phyloP scores from a whole-genome alignment of 2,888 invertebrate genomes.

The Acronicta psi region DNA sequence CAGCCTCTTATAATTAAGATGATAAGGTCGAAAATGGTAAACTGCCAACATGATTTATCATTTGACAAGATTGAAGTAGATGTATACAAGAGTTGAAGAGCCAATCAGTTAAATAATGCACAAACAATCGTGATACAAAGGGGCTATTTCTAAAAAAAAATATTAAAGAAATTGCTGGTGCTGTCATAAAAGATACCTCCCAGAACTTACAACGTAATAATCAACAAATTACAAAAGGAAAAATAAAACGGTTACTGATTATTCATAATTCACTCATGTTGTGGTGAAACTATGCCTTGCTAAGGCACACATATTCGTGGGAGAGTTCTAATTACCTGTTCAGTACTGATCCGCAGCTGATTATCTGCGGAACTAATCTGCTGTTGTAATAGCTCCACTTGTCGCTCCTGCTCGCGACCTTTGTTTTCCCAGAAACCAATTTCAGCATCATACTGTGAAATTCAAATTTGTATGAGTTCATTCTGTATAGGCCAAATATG shows the following conservation, averaged over 20 bases:
- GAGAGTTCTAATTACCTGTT: constrained; percentile 90
- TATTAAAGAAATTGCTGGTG: too few relatives aligned
- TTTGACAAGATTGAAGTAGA: too few relatives aligned
- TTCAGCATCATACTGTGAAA: constrained; percentile 94
- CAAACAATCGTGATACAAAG: too few relatives aligned
- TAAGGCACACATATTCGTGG: constrained; percentile 25
- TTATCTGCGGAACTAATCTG: constrained; percentile 94
- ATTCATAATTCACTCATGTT: constrained; percentile 12
- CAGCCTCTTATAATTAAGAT: too few relatives aligned
- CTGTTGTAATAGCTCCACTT: constrained; percentile 94
- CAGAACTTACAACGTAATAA: too few relatives aligned
- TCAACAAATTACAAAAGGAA: constrained; percentile 16
- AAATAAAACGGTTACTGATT: constrained; percentile 40
- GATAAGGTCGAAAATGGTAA: too few relatives aligned
- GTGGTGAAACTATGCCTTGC: constrained; percentile 33
- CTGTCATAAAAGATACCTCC: too few relatives aligned
- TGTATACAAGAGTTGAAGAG: too few relatives aligned
- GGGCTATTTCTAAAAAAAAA: too few relatives aligned
- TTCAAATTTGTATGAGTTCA: neutral
- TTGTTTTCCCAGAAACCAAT: constrained; percentile 97
- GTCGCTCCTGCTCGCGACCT: constrained; percentile 95
- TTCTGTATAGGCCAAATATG: too few relatives aligned
- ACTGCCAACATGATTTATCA: too few relatives aligned
- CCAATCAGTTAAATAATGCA: too few relatives aligned
- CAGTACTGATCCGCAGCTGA: constrained; percentile 93